Evolutionary conservation across 1,140 invertebrate genomes (phyloP).

Genomic region (Metopolophium dirhodum): DNA sequence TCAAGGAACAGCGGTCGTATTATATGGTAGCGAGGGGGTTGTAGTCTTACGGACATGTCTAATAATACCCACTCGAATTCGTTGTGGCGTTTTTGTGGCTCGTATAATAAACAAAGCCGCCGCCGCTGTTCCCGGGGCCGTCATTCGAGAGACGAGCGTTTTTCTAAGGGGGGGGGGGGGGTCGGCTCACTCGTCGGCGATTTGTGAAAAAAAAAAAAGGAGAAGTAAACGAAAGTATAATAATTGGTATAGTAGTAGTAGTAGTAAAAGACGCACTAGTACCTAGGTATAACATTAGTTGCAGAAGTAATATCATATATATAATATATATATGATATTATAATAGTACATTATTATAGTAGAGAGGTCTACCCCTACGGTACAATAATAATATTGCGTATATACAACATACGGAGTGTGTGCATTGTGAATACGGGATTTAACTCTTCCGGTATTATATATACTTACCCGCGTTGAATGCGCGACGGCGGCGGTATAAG

Average conservation of each 20-base stretch:
- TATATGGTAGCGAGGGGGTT: background rate
- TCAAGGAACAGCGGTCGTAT: background rate
- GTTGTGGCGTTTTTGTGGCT: background rate
- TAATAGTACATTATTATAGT: too few species aligned
- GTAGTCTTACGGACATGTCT: background rate
- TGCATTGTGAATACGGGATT: background rate
- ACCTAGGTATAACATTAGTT: too few species aligned
- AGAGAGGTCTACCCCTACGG: background rate
- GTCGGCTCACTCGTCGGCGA: background rate
- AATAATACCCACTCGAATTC: background rate
- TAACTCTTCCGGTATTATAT: background rate
- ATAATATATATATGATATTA: too few species aligned
- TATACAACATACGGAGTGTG: background rate
- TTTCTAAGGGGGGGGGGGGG: background rate
- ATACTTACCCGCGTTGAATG: background rate
- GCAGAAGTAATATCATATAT: too few species aligned
- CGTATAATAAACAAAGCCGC: background rate
- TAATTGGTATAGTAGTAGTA: too few species aligned
- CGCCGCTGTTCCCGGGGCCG: too few species aligned
- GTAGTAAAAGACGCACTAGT: too few species aligned
- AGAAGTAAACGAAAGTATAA: too few species aligned
- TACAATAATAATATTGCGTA: background rate
- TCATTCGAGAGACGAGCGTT: background rate
- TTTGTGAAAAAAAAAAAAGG: too few species aligned
- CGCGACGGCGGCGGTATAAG: slow-evolving; percentile 21